A percentile compares a stretch with the other conserved stretches of the same genome.
Conservation (phyloP, 2,113 vertebrate species). For the Perca fluviatilis region DNA sequence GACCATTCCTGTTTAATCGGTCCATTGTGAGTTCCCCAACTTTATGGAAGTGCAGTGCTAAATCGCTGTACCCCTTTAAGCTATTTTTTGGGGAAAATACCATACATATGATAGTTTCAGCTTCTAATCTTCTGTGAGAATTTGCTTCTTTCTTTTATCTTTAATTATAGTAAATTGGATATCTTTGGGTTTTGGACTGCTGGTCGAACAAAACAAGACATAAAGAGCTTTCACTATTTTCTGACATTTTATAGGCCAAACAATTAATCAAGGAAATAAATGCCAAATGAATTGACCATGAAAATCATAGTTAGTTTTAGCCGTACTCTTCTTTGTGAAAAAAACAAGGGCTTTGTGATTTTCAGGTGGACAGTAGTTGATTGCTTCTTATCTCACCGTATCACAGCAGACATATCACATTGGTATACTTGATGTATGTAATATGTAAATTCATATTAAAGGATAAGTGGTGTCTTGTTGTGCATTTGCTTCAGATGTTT, state of each 20-base stretch:
- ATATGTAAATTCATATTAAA: not conserved
- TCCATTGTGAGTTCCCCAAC: not conserved
- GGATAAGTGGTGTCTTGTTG: not conserved
- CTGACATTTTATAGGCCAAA: not conserved
- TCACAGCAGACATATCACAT: not conserved
- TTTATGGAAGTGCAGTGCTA: not conserved
- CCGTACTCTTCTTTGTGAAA: not conserved
- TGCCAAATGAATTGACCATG: too few relatives aligned
- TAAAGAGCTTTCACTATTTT: not conserved
- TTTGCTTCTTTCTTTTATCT: not conserved
- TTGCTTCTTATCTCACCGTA: not conserved
- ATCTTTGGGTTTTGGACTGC: not conserved
- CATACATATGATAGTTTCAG: not conserved
- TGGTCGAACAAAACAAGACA: not conserved
- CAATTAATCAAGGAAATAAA: too few relatives aligned
- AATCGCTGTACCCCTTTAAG: not conserved
- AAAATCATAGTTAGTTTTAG: too few relatives aligned
- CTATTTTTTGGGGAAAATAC: not conserved
- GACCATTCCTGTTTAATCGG: not conserved
- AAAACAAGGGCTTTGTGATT: not conserved
- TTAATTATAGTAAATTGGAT: not conserved
- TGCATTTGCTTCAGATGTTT: conserved; percentile 7
- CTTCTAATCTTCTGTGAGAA: not conserved
- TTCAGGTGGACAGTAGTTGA: not conserved
- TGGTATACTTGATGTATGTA: not conserved